Percentiles rank a stretch among this genome's conserved stretches.
Conservation (phyloP, 2,113 vertebrate species). For the Sclerurus mexicanus region DNA sequence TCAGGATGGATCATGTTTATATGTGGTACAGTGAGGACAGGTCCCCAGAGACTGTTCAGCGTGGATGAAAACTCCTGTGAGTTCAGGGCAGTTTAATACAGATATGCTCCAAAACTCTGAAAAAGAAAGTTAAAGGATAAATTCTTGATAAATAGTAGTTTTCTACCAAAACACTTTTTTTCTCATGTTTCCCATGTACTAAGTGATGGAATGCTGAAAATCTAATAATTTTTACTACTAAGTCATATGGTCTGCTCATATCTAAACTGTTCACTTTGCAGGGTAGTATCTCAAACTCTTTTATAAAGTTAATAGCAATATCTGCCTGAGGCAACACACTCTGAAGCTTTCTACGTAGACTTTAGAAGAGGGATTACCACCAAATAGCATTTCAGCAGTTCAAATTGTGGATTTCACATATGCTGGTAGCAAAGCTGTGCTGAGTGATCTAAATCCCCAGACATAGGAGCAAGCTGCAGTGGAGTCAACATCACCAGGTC, state of each 20-base stretch:
- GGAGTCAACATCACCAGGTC: neutral
- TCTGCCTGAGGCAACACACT: neutral
- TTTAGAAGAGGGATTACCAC: neutral
- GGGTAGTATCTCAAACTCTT: neutral
- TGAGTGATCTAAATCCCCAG: neutral
- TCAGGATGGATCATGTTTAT: neutral
- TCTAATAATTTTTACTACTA: neutral
- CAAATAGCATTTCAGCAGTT: neutral
- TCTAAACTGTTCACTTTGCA: neutral
- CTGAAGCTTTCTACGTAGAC: neutral
- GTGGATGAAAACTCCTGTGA: neutral
- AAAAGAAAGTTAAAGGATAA: neutral
- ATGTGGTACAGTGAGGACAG: neutral
- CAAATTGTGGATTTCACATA: neutral
- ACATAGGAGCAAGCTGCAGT: neutral
- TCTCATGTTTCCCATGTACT: neutral
- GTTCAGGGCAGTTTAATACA: slow-evolving; percentile 30
- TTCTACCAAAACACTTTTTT: neutral
- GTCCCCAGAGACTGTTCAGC: neutral
- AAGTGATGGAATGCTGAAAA: neutral
- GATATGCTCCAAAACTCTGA: slow-evolving; percentile 1
- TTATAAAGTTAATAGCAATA: neutral
- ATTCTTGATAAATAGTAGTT: slow-evolving; percentile 19
- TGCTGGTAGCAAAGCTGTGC: neutral
- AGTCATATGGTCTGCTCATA: neutral